Evolutionary conservation across 2,113 vertebrate species (phyloP).

Genomic region (Arizona elegans): DNA sequence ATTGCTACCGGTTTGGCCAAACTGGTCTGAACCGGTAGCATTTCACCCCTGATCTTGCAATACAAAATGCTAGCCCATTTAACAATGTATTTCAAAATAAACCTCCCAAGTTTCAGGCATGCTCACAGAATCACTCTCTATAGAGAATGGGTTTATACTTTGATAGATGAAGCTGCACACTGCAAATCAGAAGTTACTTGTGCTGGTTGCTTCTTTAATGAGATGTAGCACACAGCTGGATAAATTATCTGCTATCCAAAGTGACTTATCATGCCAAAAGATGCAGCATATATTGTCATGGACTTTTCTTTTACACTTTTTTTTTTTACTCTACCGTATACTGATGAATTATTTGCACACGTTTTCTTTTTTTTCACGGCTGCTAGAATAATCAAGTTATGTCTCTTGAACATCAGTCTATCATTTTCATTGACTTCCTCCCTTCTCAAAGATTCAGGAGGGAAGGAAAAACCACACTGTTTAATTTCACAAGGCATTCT

Average conservation of each 20-base stretch:
- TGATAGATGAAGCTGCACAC: conserved; percentile 57
- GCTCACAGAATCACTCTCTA: conserved; percentile 39
- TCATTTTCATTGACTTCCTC: conserved; percentile 56
- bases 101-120: conserved; percentile 47
- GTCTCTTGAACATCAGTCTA: conserved; percentile 62
- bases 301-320: conserved; percentile 45
- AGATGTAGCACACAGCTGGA: conserved; percentile 62
- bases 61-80: conserved; percentile 50
- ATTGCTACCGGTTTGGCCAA: too few species aligned
- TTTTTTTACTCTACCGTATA: conserved; percentile 57
- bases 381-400: conserved; percentile 65
- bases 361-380: conserved; percentile 56
- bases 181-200: conserved; percentile 67
- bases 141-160: conserved; percentile 37
- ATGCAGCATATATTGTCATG: conserved; percentile 64
- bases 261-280: conserved; percentile 61
- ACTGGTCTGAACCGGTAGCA: too few species aligned
- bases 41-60: conserved; percentile 42
- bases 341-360: conserved; percentile 68
- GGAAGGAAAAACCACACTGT: conserved; percentile 31
- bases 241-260: conserved; percentile 62
- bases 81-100: conserved; percentile 52
- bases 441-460: conserved; percentile 40
- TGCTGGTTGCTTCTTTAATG: conserved; percentile 65
- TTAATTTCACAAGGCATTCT: conserved; percentile 61